A percentile compares a stretch with the other conserved stretches of the same genome.
Conservation (phyloP, 2,888 invertebrate species). For the Heliconius ismenius region DNA sequence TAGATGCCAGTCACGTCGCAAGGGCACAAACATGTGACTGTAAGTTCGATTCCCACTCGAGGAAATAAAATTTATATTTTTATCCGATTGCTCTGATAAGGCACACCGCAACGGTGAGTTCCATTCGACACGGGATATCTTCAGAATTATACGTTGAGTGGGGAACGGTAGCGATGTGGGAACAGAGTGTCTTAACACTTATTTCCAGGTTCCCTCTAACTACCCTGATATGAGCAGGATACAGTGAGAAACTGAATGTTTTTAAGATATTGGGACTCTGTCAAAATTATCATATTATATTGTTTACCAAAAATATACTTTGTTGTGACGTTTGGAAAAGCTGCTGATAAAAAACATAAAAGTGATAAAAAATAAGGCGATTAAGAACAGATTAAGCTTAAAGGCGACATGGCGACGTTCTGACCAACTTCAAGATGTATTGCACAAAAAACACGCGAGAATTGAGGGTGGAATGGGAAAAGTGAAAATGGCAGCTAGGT, state of each 20-base stretch:
- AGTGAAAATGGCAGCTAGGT: not conserved
- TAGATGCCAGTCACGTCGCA: not conserved
- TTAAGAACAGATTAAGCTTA: constrained; percentile 20
- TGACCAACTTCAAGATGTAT: constrained; percentile 15
- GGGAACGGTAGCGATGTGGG: not conserved
- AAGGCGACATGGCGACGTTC: constrained; percentile 9
- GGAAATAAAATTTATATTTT: not conserved
- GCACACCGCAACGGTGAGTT: not conserved
- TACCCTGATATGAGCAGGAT: not conserved
- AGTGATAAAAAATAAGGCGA: constrained; percentile 10
- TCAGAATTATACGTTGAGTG: not conserved
- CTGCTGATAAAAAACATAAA: not conserved
- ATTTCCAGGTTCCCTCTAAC: not conserved
- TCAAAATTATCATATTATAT: not conserved
- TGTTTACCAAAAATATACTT: not conserved
- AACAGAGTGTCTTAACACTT: not conserved
- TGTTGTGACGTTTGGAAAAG: not conserved
- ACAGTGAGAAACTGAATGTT: no score
- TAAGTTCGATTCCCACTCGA: not conserved
- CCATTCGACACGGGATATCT: not conserved
- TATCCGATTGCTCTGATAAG: not conserved
- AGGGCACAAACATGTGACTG: not conserved
- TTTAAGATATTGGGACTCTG: not conserved
- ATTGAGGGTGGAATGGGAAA: not conserved
- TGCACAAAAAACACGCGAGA: constrained; percentile 11